Evolutionary conservation across 2,888 invertebrate genomes (phyloP), one percentile per base, ranked within the genome.

Genomic region (Netelia inedita): DNA sequence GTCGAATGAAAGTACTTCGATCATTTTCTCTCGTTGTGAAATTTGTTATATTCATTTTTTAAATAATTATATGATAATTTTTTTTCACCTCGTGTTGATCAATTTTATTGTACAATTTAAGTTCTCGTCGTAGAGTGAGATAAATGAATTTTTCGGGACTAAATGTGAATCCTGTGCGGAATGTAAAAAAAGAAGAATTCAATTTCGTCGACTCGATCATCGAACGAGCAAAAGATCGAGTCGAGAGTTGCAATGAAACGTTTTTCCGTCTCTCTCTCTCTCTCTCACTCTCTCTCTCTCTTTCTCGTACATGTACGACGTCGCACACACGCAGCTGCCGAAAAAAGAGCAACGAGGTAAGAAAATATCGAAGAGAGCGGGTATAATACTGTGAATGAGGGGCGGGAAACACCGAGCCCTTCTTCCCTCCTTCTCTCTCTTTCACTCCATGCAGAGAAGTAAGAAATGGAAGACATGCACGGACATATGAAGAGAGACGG

Each of bases 401-500:
- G 87, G 82, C 76, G 69, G 66, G 61, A 74, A 83, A 61, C 69
- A 63, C 35, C 23, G 50, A 46, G 23, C 76, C 76, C 72, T 76
- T 43, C 55, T 50, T 16, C 65, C 61, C 57, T 69, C 50, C 72
- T 19, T 5, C 14, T 16, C 41, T 41, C 65, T 41, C 53, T 55
- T 28, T 63, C 50, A 53, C 68, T 46, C 61, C 43, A 14, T 59
- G 46, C 65, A 79, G 68, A 53, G 63, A 75, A 55, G 61, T 23
- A 72, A 78, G 79, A 75, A 76, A 81, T 79, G 73, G 59, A 83
- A 79, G 66, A 80, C 75, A 59, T 53, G 57, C 71, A 63, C 57
- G 63, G 69, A 57, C 63, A 59, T 59, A 57, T 16, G 57, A 75
- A 82, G 79, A 83, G 78, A 57, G 72, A 61, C 59, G 69, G 16